Evolutionary conservation across 2,113 vertebrate species (phyloP).

Genomic region (Tetraodon nigroviridis): DNA sequence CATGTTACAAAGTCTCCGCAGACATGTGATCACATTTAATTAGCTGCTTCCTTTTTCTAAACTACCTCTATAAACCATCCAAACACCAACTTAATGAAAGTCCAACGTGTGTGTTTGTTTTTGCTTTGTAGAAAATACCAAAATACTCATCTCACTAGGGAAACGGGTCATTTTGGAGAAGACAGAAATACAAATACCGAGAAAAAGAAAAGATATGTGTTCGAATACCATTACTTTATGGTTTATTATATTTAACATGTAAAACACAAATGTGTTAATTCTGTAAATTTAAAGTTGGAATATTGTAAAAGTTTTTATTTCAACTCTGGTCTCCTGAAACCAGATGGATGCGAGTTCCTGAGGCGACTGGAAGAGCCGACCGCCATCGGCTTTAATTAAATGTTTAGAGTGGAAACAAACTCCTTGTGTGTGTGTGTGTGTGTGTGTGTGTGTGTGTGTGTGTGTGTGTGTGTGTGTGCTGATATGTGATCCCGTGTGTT

Average conservation of each 20-base stretch:
- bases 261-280: background rate
- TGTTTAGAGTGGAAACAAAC: constrained; percentile 47
- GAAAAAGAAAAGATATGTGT: background rate
- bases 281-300: background rate
- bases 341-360: constrained; percentile 9
- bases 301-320: background rate
- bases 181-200: too few species aligned
- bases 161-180: too few species aligned
- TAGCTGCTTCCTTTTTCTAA: constrained; percentile 60
- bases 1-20: constrained; percentile 23
- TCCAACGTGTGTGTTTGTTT: constrained; percentile 13
- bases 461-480: constrained; percentile 1
- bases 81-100: constrained; percentile 63
- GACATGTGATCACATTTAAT: constrained; percentile 65
- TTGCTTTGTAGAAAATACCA: background rate
- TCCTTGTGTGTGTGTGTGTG: background rate
- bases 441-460: background rate
- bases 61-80: constrained; percentile 50
- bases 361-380: constrained; percentile 3
- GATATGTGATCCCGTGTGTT: constrained; percentile 1
- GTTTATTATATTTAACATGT: background rate
- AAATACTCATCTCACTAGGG: too few species aligned
- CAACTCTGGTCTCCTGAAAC: background rate
- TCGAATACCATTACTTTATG: background rate
- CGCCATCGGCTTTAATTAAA: constrained; percentile 36